Evolutionary conservation across 2,113 vertebrate genomes (phyloP).

Genomic region (Albula glossodonta): DNA sequence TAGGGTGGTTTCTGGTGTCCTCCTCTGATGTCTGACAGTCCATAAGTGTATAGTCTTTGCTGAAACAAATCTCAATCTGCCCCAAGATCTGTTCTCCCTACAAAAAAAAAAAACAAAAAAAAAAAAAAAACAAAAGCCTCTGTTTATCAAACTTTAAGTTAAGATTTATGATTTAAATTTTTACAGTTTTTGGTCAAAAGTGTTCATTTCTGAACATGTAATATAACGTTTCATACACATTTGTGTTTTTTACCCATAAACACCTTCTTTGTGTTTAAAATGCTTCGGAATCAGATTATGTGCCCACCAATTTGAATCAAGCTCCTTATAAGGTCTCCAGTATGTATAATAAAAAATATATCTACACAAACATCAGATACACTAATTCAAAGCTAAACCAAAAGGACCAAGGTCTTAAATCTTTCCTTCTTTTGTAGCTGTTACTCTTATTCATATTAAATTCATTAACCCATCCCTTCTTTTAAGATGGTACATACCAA

Average conservation of each 20-base stretch:
- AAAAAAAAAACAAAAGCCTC: no score
- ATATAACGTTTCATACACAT: not conserved
- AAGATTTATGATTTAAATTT: no score
- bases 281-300: no score
- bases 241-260: no score
- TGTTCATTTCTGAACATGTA: not conserved
- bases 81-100: constrained; percentile 42
- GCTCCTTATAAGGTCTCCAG: no score
- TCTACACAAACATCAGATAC: not conserved
- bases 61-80: constrained; percentile 56
- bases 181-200: not conserved
- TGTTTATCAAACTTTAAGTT: no score
- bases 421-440: not conserved
- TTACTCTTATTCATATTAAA: not conserved
- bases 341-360: not conserved
- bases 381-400: not conserved
- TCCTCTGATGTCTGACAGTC: constrained; percentile 35
- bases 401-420: not conserved
- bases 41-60: constrained; percentile 40
- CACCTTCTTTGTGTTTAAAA: no score
- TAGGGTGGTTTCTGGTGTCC: not conserved
- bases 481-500: not conserved
- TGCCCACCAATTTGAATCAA: no score
- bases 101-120: not conserved
- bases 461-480: not conserved